Evolutionary conservation across 1,140 invertebrate genomes (phyloP).

Genomic region (Ceratoteleas bidentatus): DNA sequence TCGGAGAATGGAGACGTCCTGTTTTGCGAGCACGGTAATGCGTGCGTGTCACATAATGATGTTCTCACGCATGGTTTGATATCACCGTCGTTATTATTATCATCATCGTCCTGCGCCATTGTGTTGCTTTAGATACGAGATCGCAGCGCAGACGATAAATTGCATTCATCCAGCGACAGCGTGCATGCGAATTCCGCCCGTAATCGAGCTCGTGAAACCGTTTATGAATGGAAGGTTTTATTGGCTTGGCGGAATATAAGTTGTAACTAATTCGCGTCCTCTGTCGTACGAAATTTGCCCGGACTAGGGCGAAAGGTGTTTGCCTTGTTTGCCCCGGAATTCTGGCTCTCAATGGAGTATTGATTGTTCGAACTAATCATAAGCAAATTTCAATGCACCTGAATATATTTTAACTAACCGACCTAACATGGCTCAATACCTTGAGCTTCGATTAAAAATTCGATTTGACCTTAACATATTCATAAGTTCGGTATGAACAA

Average conservation of each 20-base stretch:
- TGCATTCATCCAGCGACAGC: slow-evolving; percentile 50
- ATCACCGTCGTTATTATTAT: slow-evolving; percentile 60
- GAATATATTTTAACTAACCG: too few relatives aligned
- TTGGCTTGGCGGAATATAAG: slow-evolving; percentile 13
- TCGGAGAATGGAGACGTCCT: slow-evolving; percentile 50
- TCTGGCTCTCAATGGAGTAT: too few relatives aligned
- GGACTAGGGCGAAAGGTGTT: too few relatives aligned
- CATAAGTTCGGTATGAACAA: too few relatives aligned
- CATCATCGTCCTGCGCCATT: slow-evolving; percentile 42
- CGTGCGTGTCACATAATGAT: slow-evolving; percentile 63
- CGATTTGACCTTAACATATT: too few relatives aligned
- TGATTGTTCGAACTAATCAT: too few relatives aligned
- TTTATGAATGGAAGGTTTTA: slow-evolving; percentile 48
- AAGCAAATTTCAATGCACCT: too few relatives aligned
- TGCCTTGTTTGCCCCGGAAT: too few relatives aligned
- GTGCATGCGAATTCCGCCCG: slow-evolving; percentile 41
- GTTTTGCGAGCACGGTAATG: slow-evolving; percentile 60
- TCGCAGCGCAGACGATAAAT: slow-evolving; percentile 55
- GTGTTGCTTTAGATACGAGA: slow-evolving; percentile 49
- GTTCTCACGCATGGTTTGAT: slow-evolving; percentile 66
- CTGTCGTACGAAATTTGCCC: slow-evolving; percentile 7
- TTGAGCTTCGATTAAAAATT: too few relatives aligned
- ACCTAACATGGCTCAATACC: too few relatives aligned
- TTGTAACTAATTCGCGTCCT: slow-evolving; percentile 17
- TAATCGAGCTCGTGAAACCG: slow-evolving; percentile 48